Conservation (phyloP, 2,888 invertebrate genomes). For the Conops quadrifasciatus region DNA sequence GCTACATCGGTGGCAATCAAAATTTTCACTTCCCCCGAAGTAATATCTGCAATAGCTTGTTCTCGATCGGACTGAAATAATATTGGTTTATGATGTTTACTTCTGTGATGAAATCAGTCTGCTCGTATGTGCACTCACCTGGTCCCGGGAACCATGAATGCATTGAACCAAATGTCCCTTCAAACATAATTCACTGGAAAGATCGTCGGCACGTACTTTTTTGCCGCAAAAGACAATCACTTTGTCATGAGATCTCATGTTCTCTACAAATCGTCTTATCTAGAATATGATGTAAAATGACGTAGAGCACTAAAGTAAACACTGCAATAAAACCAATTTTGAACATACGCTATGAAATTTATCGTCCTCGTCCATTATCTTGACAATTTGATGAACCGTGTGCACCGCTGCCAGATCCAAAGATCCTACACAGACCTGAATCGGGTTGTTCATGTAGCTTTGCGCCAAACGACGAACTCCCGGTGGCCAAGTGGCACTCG, state of each 20-base stretch:
- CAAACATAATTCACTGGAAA: conserved; percentile 81
- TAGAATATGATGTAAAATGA: conserved; percentile 55
- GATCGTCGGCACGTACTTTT: conserved; percentile 83
- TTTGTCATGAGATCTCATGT: conserved; percentile 81
- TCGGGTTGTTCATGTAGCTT: conserved; percentile 87
- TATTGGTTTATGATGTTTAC: too few species aligned
- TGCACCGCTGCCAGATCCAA: conserved; percentile 90
- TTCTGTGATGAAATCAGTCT: too few species aligned
- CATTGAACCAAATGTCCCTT: conserved; percentile 77
- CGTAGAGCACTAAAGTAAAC: too few species aligned
- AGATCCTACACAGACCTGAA: conserved; percentile 89
- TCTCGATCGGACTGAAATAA: conserved; percentile 72
- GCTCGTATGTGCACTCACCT: conserved; percentile 55
- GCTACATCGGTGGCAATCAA: conserved; percentile 96
- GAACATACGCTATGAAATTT: conserved; percentile 70
- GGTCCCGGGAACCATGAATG: conserved; percentile 91
- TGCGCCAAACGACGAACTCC: conserved; percentile 86
- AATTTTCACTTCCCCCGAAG: conserved; percentile 79
- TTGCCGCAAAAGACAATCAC: conserved; percentile 90
- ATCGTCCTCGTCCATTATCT: conserved; percentile 75
- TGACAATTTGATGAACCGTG: conserved; percentile 82
- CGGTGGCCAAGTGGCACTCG: conserved; percentile 94
- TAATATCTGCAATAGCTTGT: conserved; percentile 85
- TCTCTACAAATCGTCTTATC: conserved; percentile 75
- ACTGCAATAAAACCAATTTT: too few species aligned